Evolutionary conservation across 2,797 vertebrate genomes (phyloP).

Genomic region (Coreius guichenoti): DNA sequence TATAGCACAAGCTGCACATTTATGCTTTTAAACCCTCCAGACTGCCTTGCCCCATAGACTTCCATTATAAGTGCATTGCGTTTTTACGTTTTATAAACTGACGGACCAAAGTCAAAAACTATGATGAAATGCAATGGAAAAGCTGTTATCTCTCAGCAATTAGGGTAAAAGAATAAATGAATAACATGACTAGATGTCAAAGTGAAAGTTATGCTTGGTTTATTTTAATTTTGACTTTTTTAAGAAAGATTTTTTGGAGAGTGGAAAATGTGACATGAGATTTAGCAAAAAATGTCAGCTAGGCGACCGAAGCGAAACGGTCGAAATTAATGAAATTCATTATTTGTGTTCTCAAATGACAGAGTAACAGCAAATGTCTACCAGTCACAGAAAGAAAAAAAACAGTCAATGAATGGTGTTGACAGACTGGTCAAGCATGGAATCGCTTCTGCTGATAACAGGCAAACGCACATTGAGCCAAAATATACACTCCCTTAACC

Average conservation of each 20-base stretch:
- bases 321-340: constrained; percentile 17
- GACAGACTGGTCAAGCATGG: constrained; percentile 35
- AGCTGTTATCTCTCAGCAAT: not conserved
- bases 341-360: constrained; percentile 22
- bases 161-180: not conserved
- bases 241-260: not conserved
- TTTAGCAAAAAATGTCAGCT: not conserved
- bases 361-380: constrained; percentile 25
- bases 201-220: not conserved
- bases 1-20: not conserved
- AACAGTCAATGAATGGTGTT: constrained; percentile 10
- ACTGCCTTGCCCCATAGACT: not conserved
- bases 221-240: not conserved
- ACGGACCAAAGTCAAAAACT: not conserved
- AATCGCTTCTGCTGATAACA: constrained; percentile 30
- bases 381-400: constrained; percentile 8
- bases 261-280: not conserved
- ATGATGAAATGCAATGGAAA: not conserved
- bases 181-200: not conserved
- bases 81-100: not conserved
- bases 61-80: not conserved
- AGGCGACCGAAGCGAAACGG: not conserved
- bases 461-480: not conserved
- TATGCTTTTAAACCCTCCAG: not conserved
- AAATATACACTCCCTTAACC: not conserved